phyloP scores from a whole-genome alignment of 2,113 vertebrate species.

The Leuciscus idus region DNA sequence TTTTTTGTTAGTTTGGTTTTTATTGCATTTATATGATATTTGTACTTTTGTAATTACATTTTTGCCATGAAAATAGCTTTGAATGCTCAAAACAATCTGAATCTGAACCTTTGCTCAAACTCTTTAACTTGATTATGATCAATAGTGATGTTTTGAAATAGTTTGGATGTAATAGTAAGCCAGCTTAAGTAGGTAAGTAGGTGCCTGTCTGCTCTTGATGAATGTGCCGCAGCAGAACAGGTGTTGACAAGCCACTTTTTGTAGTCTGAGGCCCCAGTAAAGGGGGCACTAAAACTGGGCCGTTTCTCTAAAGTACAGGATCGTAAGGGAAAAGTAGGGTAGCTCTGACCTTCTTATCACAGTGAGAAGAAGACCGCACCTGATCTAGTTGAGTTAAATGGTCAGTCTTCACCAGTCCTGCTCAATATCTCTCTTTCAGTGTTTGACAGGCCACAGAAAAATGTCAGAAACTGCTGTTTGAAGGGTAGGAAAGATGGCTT shows the following conservation, averaged over 20 bases:
- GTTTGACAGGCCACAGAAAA: neutral
- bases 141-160: neutral
- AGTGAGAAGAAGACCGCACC: conserved; percentile 36
- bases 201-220: conserved; percentile 32
- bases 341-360: conserved; percentile 49
- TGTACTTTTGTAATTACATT: no score
- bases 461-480: neutral
- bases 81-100: no score
- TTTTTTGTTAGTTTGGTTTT: no score
- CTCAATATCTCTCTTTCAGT: neutral
- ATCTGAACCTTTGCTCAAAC: neutral
- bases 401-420: neutral
- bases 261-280: neutral
- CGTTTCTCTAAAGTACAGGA: conserved; percentile 40
- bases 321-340: conserved; percentile 35
- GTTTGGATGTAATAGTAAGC: conserved; percentile 6
- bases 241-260: conserved; percentile 24
- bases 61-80: no score
- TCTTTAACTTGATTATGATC: neutral
- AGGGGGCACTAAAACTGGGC: conserved; percentile 16
- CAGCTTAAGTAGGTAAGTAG: conserved; percentile 32
- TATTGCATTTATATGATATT: no score
- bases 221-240: conserved; percentile 9
- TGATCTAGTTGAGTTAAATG: conserved; percentile 4
- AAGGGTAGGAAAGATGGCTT: neutral